Percentiles rank a stretch among this genome's conserved stretches.
Conservation (phyloP, 1,140 invertebrate genomes). For the Ostrea edulis region DNA sequence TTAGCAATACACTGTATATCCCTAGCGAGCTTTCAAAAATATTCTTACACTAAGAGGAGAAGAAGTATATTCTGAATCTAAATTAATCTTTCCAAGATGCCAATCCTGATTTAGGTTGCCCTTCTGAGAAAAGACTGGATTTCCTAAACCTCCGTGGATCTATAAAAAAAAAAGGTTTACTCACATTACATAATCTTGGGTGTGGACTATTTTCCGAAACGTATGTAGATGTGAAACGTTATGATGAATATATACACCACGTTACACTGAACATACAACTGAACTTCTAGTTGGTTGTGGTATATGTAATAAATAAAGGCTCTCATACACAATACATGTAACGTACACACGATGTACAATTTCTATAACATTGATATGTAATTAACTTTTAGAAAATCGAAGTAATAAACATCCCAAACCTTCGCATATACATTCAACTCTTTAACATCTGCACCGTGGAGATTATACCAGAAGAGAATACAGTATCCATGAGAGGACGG, state of each 20-base stretch:
- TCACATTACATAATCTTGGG: background rate
- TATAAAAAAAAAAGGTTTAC: conserved; percentile 21
- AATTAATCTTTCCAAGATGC: conserved; percentile 53
- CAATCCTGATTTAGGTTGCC: conserved; percentile 47
- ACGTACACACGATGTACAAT: no score
- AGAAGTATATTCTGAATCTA: conserved; percentile 62
- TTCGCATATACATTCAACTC: conserved; percentile 59
- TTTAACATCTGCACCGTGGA: conserved; percentile 54
- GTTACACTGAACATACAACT: no score
- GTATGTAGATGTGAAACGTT: no score
- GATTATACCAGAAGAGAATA: conserved; percentile 64
- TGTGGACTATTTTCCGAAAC: background rate
- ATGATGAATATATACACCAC: no score
- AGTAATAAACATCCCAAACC: conserved; percentile 34
- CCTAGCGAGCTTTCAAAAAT: no score
- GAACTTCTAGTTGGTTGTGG: no score
- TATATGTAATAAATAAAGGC: no score
- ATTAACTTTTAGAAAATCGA: no score
- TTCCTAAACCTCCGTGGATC: conserved; percentile 57
- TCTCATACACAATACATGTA: no score
- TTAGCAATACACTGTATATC: no score
- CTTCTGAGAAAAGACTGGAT: conserved; percentile 52
- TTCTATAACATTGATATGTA: no score
- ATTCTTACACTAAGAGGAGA: conserved; percentile 53
- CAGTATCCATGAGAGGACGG: conserved; percentile 51